Base-by-base conservation (phyloP, 2,113 vertebrate species). In the Pedetes capensis region DNA sequence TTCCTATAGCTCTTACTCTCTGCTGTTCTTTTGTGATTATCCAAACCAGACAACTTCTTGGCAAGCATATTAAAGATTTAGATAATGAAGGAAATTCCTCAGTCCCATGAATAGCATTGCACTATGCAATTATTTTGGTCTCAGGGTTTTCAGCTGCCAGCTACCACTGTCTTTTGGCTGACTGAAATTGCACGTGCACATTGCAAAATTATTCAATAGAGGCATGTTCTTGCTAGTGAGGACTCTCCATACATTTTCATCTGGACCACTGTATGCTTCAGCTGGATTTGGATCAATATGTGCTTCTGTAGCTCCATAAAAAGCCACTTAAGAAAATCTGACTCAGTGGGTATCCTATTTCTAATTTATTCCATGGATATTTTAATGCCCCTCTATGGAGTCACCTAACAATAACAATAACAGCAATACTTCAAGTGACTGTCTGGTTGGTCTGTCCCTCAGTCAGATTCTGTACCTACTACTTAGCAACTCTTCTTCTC, bases 21-120 rank as follows among this genome's bases (percentile, higher is more conserved):
- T 32, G 64, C 42, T 69, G 16, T 89, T 91, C 57, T 64, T 96
- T 71, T 32, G 68, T 71, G 84, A 92, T 82, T 87, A 85, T 68
- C 68, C 51, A 92, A 94, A 89, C 32, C 51, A 94, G 84, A 82
- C 81, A 93, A 82, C 49, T 81, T 95, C 91, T 95, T 94, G 96
- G 96, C 94, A 95, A 92, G 49, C 34, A 42, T 90, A 84, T 85
- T 82, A 79, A 92, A 90, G 90, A 90, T 85, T 69, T 78, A 90
- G 78, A 95, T 94, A 95, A 91, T 83, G 81, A 96, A 97, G 89
- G 91, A 96, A 96, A 97, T 96, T 79, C 72, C 74, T 96, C 66
- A 71, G 3, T 79, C 49, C 80, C 59, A 81, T 34, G 76, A 92
- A 88, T 64, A 95, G 90, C 1, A 0, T 79, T 88, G 44, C 34